Base-by-base conservation (phyloP, 2,888 invertebrate genomes). In the Chrysodeixis includens region DNA sequence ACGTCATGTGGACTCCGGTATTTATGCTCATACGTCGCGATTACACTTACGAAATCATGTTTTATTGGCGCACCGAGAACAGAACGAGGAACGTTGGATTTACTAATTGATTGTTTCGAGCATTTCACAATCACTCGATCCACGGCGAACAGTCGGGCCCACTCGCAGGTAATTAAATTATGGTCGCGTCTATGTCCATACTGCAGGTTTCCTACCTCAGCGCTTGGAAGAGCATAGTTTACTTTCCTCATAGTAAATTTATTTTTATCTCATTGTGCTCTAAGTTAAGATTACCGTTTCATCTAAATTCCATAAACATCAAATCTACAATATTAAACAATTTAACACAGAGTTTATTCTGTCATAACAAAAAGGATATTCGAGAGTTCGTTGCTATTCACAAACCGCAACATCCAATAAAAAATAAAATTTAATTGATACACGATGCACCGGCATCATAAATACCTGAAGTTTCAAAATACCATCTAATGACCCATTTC, bases 11-110 rank as follows among this genome's bases (percentile, higher is more conserved):
- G 92, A 76, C 85, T 83, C 78, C 76, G 78, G 82, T 82, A 81
- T 82, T 88, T 90, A 90, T 87, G 87, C 79, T 82, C 81, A 81
- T 83, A 82, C 88, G 86, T 85, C 83, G 83, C 85, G 87, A 88
- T 89, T 89, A 88, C 84, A 80, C 83, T 92, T 91, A 89, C 89
- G 90, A 90, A 92, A 92, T 85, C 74, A 81, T 84, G 86, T 88
- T 90, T 89, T 89, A 90, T 88, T 83, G 83, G 82, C 77, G 79
- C 74, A 67, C 44, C 56, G 62, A 73, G 59, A 60, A 40, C 54
- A 51, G 52, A 30, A 51, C 51, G 16, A 14, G 40, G 83, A 84
- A 86, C 83, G 84, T 78, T 77, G 78, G 57, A 73, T 80, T 70
- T 81, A 78, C 83, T 87, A 87, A 88, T 87, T 87, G 85, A 87